Evolutionary conservation across 2,113 vertebrate genomes (phyloP), one percentile per base, ranked within the genome.

Genomic region (Eclectus roratus): DNA sequence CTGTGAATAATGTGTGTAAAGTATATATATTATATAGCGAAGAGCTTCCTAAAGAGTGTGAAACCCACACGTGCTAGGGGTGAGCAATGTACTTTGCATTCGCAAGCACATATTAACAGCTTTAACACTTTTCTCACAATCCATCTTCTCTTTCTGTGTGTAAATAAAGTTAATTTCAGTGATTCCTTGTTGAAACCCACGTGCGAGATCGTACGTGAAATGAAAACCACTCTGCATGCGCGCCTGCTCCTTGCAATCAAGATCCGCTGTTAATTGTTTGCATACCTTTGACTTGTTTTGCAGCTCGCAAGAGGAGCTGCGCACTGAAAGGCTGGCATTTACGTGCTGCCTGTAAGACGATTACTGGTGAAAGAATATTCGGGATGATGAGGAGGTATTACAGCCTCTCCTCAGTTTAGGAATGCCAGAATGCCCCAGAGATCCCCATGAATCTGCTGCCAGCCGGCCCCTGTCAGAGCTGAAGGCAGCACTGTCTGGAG

Each of bases 341-440:
- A 63, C 24, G 39, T 6, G 13, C 55, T 2, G 33, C 72, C 58
- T 31, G 81, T 10, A 18, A 73, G 82, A 37, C 13, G 64, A 82
- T 93, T 91, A 80, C 89, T 63, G 4, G 81, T 60, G 88, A 94
- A 95, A 87, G 82, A 91, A 85, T 94, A 90, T 91, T 97, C 27
- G 24, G 86, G 93, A 76, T 95, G 93, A 92, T 96, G 78, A 93
- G 96, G 94, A 97, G 93, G 93, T 65, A 89, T 89, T 96, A 88
- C 82, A 97, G 97, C 93, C 96, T 80, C 81, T 12, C 33, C 95
- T 97, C 95, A 91, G 96, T 94, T 96, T 80, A 97, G 97, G 98
- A 98, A 99, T 99, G 98, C 98, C 98, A 98, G 97, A 99, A 99
- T 98, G 98, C 98, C 99, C 99, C 98, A 98, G 98, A 98, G 98